A percentile compares a stretch with the other conserved stretches of the same genome.
phyloP scores from a whole-genome alignment of 1,140 invertebrate species.

The Paraescarpia echinospica region DNA sequence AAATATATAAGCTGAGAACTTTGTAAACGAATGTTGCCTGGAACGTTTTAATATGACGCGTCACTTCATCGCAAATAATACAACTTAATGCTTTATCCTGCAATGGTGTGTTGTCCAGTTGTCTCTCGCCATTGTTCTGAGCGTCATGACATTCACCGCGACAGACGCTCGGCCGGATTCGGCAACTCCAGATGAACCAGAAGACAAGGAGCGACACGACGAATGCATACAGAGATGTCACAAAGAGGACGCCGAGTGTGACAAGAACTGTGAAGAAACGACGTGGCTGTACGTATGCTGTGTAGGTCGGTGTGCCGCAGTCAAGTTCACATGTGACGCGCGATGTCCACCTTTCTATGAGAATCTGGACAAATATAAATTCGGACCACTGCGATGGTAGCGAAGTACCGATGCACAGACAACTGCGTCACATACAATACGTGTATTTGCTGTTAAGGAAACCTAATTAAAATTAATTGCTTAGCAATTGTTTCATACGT shows the following conservation, averaged over 20 bases:
- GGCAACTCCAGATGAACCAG: not conserved
- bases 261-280: not conserved
- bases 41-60: too few species aligned
- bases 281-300: not conserved
- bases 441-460: too few species aligned
- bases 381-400: not conserved
- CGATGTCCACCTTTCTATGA: not conserved
- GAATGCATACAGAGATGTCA: not conserved
- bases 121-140: not conserved
- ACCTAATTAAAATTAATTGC: too few species aligned
- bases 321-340: not conserved
- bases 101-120: not conserved
- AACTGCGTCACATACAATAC: too few species aligned
- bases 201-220: not conserved
- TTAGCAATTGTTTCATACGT: too few species aligned
- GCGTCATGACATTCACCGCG: not conserved
- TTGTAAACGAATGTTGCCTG: too few species aligned
- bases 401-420: not conserved
- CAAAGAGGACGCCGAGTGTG: not conserved
- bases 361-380: not conserved
- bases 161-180: not conserved
- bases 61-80: too few species aligned
- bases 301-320: not conserved
- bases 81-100: not conserved
- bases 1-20: too few species aligned